Percentiles rank a stretch among this genome's conserved stretches.
Conservation (phyloP, 2,113 vertebrate species). For the Pyrgilauda ruficollis region DNA sequence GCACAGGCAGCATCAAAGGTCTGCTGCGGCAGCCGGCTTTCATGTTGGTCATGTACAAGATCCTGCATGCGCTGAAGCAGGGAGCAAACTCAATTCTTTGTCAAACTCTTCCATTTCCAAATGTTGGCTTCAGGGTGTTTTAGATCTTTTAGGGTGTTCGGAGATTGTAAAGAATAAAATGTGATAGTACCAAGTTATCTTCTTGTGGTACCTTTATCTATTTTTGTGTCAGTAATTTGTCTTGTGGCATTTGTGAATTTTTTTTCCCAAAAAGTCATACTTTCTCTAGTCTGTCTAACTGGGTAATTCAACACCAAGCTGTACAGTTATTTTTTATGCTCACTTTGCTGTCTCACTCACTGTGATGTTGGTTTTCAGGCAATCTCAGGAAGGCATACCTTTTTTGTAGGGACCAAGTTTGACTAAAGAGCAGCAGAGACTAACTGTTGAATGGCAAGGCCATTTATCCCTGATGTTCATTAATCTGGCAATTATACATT, state of each 20-base stretch:
- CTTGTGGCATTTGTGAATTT: background rate
- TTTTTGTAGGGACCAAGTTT: background rate
- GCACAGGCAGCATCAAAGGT: background rate
- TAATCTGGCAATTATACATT: background rate
- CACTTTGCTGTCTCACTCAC: background rate
- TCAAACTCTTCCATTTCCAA: background rate
- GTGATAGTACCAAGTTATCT: background rate
- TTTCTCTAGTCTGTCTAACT: background rate
- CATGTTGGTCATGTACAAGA: background rate
- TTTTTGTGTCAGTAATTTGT: background rate
- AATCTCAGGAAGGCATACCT: background rate
- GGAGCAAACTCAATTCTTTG: background rate
- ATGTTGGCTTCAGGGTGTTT: background rate
- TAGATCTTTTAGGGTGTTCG: background rate
- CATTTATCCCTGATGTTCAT: background rate
- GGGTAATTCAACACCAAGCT: background rate
- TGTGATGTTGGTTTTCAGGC: background rate
- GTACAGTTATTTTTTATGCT: background rate
- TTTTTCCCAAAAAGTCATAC: background rate
- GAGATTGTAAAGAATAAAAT: background rate
- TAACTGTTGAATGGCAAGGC: background rate
- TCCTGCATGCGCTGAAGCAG: background rate
- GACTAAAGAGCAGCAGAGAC: background rate
- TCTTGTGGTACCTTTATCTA: background rate
- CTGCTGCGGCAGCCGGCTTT: background rate